A percentile compares a stretch with the other conserved stretches of the same genome.
Evolutionary conservation across 2,113 vertebrate genomes (phyloP).

Genomic region (Menidia beryllina): DNA sequence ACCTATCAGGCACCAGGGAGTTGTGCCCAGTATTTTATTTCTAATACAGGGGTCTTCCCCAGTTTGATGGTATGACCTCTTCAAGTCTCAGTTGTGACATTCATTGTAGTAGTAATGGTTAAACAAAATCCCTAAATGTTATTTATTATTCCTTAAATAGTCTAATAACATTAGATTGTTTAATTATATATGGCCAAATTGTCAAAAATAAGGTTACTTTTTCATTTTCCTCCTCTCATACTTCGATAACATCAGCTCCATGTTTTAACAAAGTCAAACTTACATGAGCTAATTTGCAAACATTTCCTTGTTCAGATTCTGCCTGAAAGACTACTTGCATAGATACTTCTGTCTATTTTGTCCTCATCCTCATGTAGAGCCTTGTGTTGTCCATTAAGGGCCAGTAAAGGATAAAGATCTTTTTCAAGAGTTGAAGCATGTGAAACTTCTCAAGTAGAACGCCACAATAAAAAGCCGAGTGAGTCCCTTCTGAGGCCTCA

Average conservation of each 20-base stretch:
- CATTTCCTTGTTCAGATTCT: neutral
- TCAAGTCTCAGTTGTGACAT: no score
- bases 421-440: neutral
- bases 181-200: neutral
- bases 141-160: no score
- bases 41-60: no score
- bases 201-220: neutral
- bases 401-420: neutral
- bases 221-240: neutral
- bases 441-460: neutral
- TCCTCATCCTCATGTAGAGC: neutral
- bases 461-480: neutral
- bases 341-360: neutral
- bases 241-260: neutral
- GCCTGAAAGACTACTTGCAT: neutral
- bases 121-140: no score
- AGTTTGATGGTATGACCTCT: no score
- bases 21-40: no score
- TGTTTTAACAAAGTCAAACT: neutral
- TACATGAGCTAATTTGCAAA: neutral
- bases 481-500: neutral
- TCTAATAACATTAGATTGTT: neutral
- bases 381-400: neutral
- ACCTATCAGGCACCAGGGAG: no score
- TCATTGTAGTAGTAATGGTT: no score